Evolutionary conservation across 2,888 invertebrate species (phyloP).

Genomic region (Sinelater perroti): DNA sequence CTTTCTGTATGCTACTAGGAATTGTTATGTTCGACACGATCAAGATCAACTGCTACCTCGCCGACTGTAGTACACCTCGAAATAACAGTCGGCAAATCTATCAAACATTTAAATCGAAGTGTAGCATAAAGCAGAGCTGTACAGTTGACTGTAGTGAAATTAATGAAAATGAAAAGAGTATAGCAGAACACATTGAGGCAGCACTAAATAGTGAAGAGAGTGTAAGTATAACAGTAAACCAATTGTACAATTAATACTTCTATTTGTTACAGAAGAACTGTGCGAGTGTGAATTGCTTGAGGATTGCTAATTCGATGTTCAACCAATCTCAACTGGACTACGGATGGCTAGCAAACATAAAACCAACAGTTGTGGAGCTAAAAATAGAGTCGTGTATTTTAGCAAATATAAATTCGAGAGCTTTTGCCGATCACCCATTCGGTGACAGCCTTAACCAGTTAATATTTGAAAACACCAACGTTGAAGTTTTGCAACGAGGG

Average conservation of each 20-base stretch:
- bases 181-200: neutral
- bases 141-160: neutral
- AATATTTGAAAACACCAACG: conserved; percentile 21
- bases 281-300: neutral
- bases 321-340: neutral
- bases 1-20: conserved; percentile 3
- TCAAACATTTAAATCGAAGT: neutral
- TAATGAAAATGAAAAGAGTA: neutral
- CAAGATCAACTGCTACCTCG: too few relatives aligned
- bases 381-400: neutral
- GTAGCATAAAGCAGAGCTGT: neutral
- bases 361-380: neutral
- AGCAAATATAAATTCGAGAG: conserved; percentile 22
- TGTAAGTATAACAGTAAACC: neutral
- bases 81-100: too few relatives aligned
- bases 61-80: too few relatives aligned
- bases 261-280: neutral
- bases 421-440: conserved; percentile 42
- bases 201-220: neutral
- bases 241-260: neutral
- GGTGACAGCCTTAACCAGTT: conserved; percentile 22
- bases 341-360: neutral
- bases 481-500: conserved; percentile 35
- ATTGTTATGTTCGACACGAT: conserved; percentile 6
- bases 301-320: neutral